A percentile compares a stretch with the other conserved stretches of the same genome.
These are phyloP conservation scores for Anodontia alba DNA, from an alignment of 2,888 invertebrate species.

Conservation along the genomic window DNA sequence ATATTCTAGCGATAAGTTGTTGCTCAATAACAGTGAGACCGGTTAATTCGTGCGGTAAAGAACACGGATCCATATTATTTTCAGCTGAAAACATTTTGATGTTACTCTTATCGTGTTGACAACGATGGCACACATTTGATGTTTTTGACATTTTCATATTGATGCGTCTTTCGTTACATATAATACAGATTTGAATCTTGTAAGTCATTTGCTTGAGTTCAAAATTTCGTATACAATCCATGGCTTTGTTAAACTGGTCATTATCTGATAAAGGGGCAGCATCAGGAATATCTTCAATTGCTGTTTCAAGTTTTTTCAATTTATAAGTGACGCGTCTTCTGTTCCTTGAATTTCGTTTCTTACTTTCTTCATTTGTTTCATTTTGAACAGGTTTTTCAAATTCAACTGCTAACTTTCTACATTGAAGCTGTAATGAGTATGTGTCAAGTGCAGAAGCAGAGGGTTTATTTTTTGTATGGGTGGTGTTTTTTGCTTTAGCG, in stretches of 20 bases:
- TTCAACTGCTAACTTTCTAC: too few species aligned
- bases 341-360: not conserved
- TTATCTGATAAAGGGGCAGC: slow-evolving; percentile 11
- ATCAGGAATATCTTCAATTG: too few species aligned
- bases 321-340: not conserved
- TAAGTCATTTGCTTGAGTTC: slow-evolving; percentile 36
- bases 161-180: not conserved
- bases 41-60: slow-evolving; percentile 16
- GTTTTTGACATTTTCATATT: not conserved
- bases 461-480: too few species aligned
- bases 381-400: not conserved
- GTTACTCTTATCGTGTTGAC: slow-evolving; percentile 6
- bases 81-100: too few species aligned
- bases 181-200: not conserved
- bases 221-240: slow-evolving; percentile 34
- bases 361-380: too few species aligned
- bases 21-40: slow-evolving; percentile 33
- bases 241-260: slow-evolving; percentile 19
- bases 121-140: not conserved
- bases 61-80: slow-evolving; percentile 35
- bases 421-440: not conserved
- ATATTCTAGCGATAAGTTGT: slow-evolving; percentile 31
- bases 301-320: not conserved
- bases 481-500: too few species aligned
- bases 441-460: not conserved